Conservation (phyloP, 2,113 vertebrate genomes). For the Cynopterus brachyotis region DNA sequence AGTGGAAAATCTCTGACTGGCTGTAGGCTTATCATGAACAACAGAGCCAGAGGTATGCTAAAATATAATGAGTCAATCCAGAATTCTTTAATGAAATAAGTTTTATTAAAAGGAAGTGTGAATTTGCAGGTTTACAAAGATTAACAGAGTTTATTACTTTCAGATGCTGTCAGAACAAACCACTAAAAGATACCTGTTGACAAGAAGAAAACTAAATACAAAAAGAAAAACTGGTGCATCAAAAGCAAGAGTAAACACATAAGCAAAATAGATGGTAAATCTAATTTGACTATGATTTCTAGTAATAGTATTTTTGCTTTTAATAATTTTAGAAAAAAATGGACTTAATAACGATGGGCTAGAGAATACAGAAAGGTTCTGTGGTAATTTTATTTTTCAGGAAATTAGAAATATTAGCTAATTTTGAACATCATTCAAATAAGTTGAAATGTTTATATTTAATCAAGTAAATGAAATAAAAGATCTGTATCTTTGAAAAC, state of each 20-base stretch:
- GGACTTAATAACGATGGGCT: neutral
- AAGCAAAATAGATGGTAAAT: neutral
- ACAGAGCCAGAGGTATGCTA: neutral
- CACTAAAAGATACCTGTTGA: neutral
- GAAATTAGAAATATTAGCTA: neutral
- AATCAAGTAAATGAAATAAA: neutral
- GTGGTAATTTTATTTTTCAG: neutral
- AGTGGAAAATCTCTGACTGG: neutral
- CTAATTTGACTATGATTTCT: neutral
- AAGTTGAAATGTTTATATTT: neutral
- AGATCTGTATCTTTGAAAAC: neutral
- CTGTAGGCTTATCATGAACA: neutral
- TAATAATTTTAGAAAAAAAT: neutral
- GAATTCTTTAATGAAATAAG: neutral
- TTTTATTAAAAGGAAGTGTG: neutral
- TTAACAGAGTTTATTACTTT: neutral
- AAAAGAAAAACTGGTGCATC: neutral
- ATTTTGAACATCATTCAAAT: neutral
- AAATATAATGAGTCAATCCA: neutral
- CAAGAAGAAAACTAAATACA: neutral
- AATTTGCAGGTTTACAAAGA: neutral
- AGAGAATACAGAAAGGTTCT: neutral
- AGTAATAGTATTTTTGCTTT: neutral
- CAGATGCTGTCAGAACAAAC: neutral
- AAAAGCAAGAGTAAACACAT: neutral